Evolutionary conservation across 2,888 invertebrate species (phyloP), one percentile per base, ranked within the genome.

Genomic region (Epicampocera succincta): DNA sequence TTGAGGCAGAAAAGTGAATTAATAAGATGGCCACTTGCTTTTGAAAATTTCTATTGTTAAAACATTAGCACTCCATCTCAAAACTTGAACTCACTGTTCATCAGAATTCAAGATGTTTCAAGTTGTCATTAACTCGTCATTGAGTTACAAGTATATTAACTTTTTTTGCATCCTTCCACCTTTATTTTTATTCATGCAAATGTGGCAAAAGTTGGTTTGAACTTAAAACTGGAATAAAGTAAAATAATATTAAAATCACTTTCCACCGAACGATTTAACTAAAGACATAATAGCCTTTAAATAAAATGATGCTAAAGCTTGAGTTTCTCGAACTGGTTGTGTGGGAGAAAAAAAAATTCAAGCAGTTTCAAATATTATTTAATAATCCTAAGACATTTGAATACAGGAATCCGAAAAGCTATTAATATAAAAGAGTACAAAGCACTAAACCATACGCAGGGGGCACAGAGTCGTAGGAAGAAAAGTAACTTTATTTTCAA

Each of bases 71-170:
- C 82, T 82, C 52, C 65, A 66, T 82, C 65, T 52, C 60, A 40
- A 17, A 65, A 50, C 60, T 78, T 33, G 12, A 75, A 66, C 74
- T 71, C 21, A 66, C 58, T 71, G 66, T 78, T 82, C 74, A 78
- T 78, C 71, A 82, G 82, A 56, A 78, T 82, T 82, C 82, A 82
- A 82, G 78, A 74, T 82, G 74, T 75, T 61, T 82, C 66, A 82
- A 78, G 82, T 75, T 82, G 82, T 82, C 82, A 82, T 82, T 82
- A 82, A 82, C 78, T 82, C 78, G 44, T 82, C 82, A 74, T 82
- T 82, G 74, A 78, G 71, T 71, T 71, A 29, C 44, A 74, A 82
- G 71, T 52, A 25, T 42, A 42, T 3, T 9, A 11, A 9, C 25
- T 60, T 42, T 42, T 42, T 42, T 17, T 25, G 1, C n/a, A 33